phyloP scores from a whole-genome alignment of 1,140 invertebrate genomes.

The Tetragonula clypearis region DNA sequence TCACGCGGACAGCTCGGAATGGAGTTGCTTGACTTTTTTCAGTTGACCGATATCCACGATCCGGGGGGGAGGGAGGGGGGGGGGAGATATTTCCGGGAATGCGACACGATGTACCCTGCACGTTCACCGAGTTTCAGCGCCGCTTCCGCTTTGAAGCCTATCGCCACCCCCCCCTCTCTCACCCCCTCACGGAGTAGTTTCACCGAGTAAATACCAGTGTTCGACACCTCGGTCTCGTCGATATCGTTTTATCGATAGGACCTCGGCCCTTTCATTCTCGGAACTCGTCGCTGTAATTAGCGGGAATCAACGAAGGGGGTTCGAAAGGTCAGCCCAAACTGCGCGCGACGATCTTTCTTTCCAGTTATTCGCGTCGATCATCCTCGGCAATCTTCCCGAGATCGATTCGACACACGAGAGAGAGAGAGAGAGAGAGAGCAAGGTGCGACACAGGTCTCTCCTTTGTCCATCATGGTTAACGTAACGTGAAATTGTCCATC shows the following conservation, averaged over 20 bases:
- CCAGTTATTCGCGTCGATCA: slow-evolving; percentile 42
- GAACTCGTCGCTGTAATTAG: slow-evolving; percentile 42
- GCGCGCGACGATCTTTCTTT: slow-evolving; percentile 61
- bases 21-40: neutral
- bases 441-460: neutral
- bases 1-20: neutral
- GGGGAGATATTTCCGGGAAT: neutral
- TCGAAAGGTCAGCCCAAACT: slow-evolving; percentile 18
- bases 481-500: slow-evolving; percentile 28
- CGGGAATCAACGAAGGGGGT: slow-evolving; percentile 1
- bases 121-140: neutral
- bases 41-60: neutral
- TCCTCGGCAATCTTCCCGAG: neutral
- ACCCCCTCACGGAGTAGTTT: neutral
- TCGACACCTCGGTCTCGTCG: no score
- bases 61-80: neutral
- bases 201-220: slow-evolving; percentile 18
- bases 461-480: slow-evolving; percentile 16
- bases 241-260: slow-evolving; percentile 31
- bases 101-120: neutral
- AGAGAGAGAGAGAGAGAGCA: slow-evolving; percentile 27
- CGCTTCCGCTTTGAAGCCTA: neutral
- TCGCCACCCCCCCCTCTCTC: no score
- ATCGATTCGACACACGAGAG: slow-evolving; percentile 33
- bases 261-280: slow-evolving; percentile 39